phyloP scores from a whole-genome alignment of 2,888 invertebrate genomes.

The Stramonita haemastoma region DNA sequence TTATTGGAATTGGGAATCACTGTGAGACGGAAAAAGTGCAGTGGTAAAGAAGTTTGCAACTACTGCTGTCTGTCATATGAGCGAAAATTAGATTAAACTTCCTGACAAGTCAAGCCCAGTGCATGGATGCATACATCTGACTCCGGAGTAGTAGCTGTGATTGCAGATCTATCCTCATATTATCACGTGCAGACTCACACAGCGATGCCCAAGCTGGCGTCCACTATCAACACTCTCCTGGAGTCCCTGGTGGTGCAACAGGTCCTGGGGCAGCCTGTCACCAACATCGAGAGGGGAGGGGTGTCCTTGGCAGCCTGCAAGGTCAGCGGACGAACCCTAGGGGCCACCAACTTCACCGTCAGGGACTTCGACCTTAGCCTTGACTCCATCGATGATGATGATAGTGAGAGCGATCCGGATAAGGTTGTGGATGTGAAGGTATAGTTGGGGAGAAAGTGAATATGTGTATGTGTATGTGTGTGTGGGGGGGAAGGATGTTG shows the following conservation, averaged over 20 bases:
- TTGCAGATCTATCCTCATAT: too few species aligned
- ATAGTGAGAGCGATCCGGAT: neutral
- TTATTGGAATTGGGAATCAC: too few species aligned
- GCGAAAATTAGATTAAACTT: too few species aligned
- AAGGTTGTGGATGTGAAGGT: conserved; percentile 15
- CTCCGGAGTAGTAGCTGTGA: too few species aligned
- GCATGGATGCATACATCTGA: too few species aligned
- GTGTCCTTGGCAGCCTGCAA: conserved; percentile 7
- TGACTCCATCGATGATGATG: neutral
- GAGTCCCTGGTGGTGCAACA: conserved; percentile 8
- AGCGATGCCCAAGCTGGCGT: conserved; percentile 1
- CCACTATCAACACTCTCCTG: neutral
- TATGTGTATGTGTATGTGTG: too few species aligned
- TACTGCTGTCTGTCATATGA: too few species aligned
- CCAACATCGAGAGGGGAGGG: neutral
- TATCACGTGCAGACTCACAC: neutral
- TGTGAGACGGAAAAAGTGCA: too few species aligned
- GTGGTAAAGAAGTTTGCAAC: too few species aligned
- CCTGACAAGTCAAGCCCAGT: too few species aligned
- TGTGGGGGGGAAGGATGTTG: too few species aligned
- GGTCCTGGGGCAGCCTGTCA: conserved; percentile 23
- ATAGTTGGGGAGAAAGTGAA: too few species aligned
- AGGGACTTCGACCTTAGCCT: neutral
- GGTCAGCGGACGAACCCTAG: neutral
- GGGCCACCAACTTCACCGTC: neutral